These are phyloP conservation scores for Cichlasoma orientale DNA, from an alignment of 2,797 vertebrate genomes.

Conservation along the genomic window DNA sequence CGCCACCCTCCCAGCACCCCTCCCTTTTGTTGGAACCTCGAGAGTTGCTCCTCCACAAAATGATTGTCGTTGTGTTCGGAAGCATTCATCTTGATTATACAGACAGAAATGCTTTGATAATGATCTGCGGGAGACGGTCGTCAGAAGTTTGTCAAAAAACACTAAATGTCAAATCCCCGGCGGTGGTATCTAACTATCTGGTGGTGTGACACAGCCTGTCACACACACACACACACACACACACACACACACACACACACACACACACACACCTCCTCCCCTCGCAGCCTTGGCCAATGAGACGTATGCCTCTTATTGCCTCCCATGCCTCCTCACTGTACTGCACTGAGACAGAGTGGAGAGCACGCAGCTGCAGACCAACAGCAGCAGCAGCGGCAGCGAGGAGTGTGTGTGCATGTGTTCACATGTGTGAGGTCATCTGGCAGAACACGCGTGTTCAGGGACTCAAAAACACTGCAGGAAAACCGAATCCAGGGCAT, in stretches of 20 bases:
- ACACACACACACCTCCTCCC: constrained; percentile 18
- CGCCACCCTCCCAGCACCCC: constrained; percentile 6
- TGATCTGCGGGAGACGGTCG: constrained; percentile 77
- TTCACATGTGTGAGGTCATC: constrained; percentile 29
- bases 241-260: constrained; percentile 27
- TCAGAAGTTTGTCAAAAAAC: constrained; percentile 80
- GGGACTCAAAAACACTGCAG: constrained; percentile 54
- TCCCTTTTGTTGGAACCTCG: constrained; percentile 34
- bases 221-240: constrained; percentile 29
- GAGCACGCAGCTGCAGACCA: constrained; percentile 63
- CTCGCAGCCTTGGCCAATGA: constrained; percentile 54
- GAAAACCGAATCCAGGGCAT: constrained; percentile 30
- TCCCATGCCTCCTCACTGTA: constrained; percentile 55
- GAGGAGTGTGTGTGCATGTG: constrained; percentile 15
- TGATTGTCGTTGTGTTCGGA: constrained; percentile 68
- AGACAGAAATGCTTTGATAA: constrained; percentile 80
- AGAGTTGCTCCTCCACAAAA: constrained; percentile 65
- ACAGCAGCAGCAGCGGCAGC: constrained; percentile 52
- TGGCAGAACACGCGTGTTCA: constrained; percentile 38
- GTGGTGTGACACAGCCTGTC: constrained; percentile 48
- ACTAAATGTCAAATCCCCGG: constrained; percentile 74
- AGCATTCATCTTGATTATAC: constrained; percentile 82
- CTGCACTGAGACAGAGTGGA: constrained; percentile 55
- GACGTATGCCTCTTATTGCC: constrained; percentile 69
- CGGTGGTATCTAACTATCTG: constrained; percentile 68